Evolutionary conservation across 1,140 invertebrate species (phyloP), one percentile per base, ranked within the genome.

Genomic region (Heterodera carotae): DNA sequence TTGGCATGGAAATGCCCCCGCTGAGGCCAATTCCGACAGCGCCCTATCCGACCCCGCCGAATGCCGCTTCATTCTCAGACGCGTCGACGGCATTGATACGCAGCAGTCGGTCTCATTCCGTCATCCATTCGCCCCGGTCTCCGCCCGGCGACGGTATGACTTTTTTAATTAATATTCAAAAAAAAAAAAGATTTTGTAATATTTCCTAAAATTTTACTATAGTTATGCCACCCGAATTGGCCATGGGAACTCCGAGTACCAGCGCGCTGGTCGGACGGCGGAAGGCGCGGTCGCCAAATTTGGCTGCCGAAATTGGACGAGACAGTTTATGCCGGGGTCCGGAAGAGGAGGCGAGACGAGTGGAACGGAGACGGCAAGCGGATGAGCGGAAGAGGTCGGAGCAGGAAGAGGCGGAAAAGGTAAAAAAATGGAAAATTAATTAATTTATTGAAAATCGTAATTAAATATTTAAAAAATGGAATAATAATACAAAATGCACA

Each of bases 241-340:
- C 59, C 7, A 66, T 74, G 72, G 72, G 72, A 18, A 62, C 72
- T 31, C 72, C 72, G 25, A 74, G 72, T 12, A 74, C 72, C 6
- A 59, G 39, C 25, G 72, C 72, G 22, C 33, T 74, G 33, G 72
- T 74, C 59, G 72, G 72, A 2, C 31, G 72, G n/a, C 31, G 59
- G 56, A 74, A 74, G 34, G 72, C 56, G 33, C 72, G 72, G 34
- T 56, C 56, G 34, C 72, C 72, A 29, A 74, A 74, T 62, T 62
- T 74, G 48, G 43, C 43, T 18, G 72, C 72, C 4, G 72, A 74
- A 56, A 64, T 74, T 8, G 72, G 72, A 27, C 25, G 72, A 0
- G 72, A 74, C 62, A 66, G 62, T 34, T 31, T 66, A 12, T 66
- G 62, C 33, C 62, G 25, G 1, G 62, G 62, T 15, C 48, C 48